Base-by-base conservation (phyloP, 2,888 invertebrate genomes). In the Rhaphigaster nebulosa region DNA sequence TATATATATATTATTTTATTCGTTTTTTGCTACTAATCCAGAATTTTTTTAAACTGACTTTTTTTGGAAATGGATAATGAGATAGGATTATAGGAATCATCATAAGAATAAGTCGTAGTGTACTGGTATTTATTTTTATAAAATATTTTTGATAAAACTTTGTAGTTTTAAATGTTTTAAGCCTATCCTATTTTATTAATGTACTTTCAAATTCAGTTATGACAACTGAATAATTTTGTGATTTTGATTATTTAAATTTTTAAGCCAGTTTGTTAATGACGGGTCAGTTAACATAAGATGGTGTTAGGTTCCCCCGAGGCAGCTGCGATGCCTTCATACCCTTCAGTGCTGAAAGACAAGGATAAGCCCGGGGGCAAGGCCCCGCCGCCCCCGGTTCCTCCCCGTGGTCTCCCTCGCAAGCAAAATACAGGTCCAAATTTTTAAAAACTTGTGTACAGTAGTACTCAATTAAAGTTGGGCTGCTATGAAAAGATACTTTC, bases 371-470 rank as follows among this genome's bases (percentile, higher is more conserved):
- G 91, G 91, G 95, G 96, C 93, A 96, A 97, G 94, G 96, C 97
- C 76, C 98, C 98, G 80, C 98, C 98, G 90, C 98, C 98, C 41
- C 98, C 98, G 38, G 98, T 98, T 90, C 98, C 98, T 90, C 98
- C 98, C 8, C 95, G 98, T 93, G 97, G 97, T 91, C 96, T 97
- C 50, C 97, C 92, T 89, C 91, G 92, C 91, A 92, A 92, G 91
- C 92, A 91, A 90, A 92, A 92, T 90, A 91, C 92, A 91, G 92
- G 92, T 92, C 92, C 91, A 87, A 89, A 76, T 65, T 54, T 54
- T 89, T 70, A 50, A 89, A 65, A 89, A 89, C 76, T 89, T 89
- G 89, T 89, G 89, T 89, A 89, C 89, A 52, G n/a, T 88, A 60
- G 26, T 18, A 23, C 70, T 76, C 70, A 20, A 2, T 76, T 38